A percentile compares a stretch with the other conserved stretches of the same genome.
Conservation (phyloP, 2,797 vertebrate genomes). For the Monodelphis domestica region DNA sequence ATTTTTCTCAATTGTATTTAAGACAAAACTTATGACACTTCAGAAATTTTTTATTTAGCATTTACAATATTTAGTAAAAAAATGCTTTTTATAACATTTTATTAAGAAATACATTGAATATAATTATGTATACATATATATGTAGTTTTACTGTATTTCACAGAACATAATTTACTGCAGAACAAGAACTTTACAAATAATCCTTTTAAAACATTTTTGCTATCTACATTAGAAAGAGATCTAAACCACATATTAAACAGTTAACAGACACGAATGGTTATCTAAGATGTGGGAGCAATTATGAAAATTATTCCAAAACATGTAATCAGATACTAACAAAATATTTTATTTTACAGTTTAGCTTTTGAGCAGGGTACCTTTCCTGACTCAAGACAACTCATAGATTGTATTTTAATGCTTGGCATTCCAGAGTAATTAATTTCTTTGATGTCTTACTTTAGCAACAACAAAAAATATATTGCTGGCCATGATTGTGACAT, state of each 20-base stretch:
- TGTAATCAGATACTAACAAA: background rate
- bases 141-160: background rate
- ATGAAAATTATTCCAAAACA: background rate
- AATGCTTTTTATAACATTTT: background rate
- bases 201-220: background rate
- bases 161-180: background rate
- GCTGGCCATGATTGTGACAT: background rate
- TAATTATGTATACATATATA: too few relatives aligned
- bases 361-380: accelerated
- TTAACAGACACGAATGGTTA: background rate
- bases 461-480: too few relatives aligned
- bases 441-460: accelerated
- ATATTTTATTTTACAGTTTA: background rate
- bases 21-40: background rate
- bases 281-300: background rate
- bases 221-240: background rate
- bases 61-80: background rate
- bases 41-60: background rate
- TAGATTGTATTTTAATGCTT: background rate
- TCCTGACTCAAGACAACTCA: too few relatives aligned
- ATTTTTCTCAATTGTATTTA: background rate
- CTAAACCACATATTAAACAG: background rate
- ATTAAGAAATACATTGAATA: background rate
- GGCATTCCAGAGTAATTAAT: background rate
- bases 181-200: background rate